Base-by-base conservation (phyloP, 2,113 vertebrate genomes). In the Lagopus muta region DNA sequence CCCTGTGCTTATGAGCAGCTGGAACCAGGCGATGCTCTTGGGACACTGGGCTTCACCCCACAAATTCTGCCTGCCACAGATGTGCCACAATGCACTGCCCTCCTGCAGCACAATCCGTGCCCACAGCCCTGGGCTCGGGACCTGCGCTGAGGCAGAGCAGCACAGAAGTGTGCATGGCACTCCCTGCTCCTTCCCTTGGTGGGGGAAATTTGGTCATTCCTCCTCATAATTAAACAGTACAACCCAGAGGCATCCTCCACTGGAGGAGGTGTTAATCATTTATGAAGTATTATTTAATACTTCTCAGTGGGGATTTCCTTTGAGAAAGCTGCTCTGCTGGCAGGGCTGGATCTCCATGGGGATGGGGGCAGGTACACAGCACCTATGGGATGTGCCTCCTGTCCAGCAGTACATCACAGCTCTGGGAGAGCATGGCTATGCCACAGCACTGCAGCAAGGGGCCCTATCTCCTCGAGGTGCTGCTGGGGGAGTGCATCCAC, bases 31-130 rank as follows among this genome's bases (percentile, higher is more conserved):
- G 57, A 58, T 24, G 60, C 86, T 64, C 61, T 54, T 18, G 21
- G 43, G 55, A 88, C 16, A 27, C 1, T 52, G 24, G 10, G 14
- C 14, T 18, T 54, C 48, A 30, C 18, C 5, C 5, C 20, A 32
- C 8, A 19, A 1, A 64, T 34, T n/a, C 11, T 25, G 25, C 32
- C 81, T 71, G 64, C 21, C 0, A 3, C 0, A 1, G 60, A 24
- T 30, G 10, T 57, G 11, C 18, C 55, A n/a, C 30, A 40, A 19
- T 34, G 1, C 43, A 9, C 15, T 40, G 8, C 25, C 28, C 71
- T 62, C 38, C 74, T 16, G 16, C 2, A 0, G 0, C 61, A 34
- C 24, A 16, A 40, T 62, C 61, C 24, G 24, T 62, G 36, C 15
- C n/a, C 20, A 36, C 64, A 38, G 75, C 14, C 45, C 45, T 18